phyloP scores from a whole-genome alignment of 2,888 invertebrate genomes.

The Drosophila recens region DNA sequence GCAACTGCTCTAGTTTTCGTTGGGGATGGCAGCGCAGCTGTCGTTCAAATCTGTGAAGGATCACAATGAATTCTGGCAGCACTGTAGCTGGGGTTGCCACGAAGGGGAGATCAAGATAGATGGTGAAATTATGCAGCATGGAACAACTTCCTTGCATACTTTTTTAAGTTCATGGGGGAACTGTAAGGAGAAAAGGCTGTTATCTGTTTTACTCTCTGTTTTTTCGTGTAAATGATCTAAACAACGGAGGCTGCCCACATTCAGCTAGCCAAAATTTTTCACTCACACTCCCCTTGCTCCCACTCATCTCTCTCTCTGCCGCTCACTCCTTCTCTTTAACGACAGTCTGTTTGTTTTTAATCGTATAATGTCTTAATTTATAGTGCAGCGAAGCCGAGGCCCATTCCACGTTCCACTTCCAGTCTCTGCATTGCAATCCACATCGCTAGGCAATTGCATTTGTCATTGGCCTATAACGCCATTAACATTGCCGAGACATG shows the following conservation, averaged over 20 bases:
- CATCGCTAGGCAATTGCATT: conserved; percentile 74
- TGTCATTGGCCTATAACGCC: conserved; percentile 81
- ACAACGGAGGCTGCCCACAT: background rate
- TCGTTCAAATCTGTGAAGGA: conserved; percentile 27
- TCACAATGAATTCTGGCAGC: conserved; percentile 21
- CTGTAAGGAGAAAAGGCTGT: background rate
- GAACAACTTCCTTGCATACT: background rate
- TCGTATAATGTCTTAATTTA: conserved; percentile 85
- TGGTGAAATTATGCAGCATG: conserved; percentile 36
- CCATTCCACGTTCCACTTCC: conserved; percentile 5
- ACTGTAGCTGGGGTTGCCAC: conserved; percentile 24
- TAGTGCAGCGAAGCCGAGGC: conserved; percentile 65
- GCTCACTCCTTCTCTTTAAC: conserved; percentile 57
- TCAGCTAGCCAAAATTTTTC: conserved; percentile 42
- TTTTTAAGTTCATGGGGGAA: conserved; percentile 1
- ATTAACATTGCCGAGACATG: conserved; percentile 67
- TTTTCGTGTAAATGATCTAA: conserved; percentile 34
- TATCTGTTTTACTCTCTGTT: background rate
- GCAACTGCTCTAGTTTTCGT: conserved; percentile 55
- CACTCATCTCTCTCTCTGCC: conserved; percentile 14
- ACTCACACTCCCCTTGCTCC: conserved; percentile 16
- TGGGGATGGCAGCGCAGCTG: conserved; percentile 56
- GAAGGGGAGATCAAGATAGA: conserved; percentile 52
- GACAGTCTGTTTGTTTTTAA: conserved; percentile 82
- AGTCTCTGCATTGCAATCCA: conserved; percentile 42